phyloP scores from a whole-genome alignment of 2,888 invertebrate genomes.

The Pollenia labialis region DNA sequence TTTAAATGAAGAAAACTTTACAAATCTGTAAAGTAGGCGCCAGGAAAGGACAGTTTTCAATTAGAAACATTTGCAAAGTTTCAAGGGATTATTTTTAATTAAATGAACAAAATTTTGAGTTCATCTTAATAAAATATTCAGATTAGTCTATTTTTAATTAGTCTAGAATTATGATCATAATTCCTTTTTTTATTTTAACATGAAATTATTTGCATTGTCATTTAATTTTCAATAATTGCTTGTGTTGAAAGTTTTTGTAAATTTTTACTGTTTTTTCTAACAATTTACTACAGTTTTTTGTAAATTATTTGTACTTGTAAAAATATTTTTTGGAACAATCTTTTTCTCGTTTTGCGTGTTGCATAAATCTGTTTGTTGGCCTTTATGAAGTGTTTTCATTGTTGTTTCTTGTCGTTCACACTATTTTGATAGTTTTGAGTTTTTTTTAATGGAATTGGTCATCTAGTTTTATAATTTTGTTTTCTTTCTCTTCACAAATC shows the following conservation, averaged over 20 bases:
- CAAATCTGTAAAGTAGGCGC: too few relatives aligned
- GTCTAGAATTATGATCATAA: too few relatives aligned
- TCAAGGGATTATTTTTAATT: too few relatives aligned
- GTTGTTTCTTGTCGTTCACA: conserved; percentile 5
- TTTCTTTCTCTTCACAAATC: conserved; percentile 36
- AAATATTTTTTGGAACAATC: not conserved
- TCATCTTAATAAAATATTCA: too few relatives aligned
- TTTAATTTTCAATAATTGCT: conserved; percentile 6
- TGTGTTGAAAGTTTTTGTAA: not conserved
- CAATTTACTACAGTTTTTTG: not conserved
- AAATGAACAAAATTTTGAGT: too few relatives aligned
- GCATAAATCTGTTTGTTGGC: conserved; percentile 60
- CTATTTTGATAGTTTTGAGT: conserved; percentile 14
- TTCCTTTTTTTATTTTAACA: not conserved
- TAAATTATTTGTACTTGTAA: not conserved
- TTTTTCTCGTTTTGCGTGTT: conserved; percentile 27
- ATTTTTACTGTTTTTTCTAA: not conserved
- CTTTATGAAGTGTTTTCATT: conserved; percentile 40
- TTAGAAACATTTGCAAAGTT: too few relatives aligned
- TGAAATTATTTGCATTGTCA: not conserved
- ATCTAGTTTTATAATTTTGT: conserved; percentile 33
- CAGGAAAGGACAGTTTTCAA: too few relatives aligned
- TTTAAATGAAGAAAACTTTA: too few relatives aligned
- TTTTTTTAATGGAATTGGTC: conserved; percentile 40
- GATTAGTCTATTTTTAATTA: too few relatives aligned